Evolutionary conservation across 2,797 vertebrate species (phyloP).

Genomic region (Taenioides sp.): DNA sequence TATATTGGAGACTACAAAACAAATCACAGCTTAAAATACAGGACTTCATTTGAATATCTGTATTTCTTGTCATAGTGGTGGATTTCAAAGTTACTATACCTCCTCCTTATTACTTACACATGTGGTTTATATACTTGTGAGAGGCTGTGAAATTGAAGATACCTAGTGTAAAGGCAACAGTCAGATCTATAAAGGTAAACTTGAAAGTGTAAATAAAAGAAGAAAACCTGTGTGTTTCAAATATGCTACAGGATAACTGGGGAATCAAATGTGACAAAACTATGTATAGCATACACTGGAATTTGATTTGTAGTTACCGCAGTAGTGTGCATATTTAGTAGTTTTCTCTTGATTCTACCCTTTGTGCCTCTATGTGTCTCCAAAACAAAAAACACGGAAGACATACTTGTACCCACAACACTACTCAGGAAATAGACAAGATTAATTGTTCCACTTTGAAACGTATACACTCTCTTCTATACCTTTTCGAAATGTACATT

Average conservation of each 20-base stretch:
- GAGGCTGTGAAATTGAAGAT: background rate
- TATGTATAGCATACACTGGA: too few relatives aligned
- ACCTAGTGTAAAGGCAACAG: background rate
- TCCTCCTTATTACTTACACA: too few relatives aligned
- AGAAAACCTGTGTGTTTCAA: too few relatives aligned
- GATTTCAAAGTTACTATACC: too few relatives aligned
- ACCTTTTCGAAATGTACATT: background rate
- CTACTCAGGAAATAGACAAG: conserved; percentile 4
- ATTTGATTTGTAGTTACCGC: too few relatives aligned
- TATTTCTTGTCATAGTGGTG: background rate
- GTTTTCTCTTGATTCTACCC: too few relatives aligned
- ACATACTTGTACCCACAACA: background rate
- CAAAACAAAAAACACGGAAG: background rate
- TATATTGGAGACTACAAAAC: too few relatives aligned
- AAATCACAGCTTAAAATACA: too few relatives aligned
- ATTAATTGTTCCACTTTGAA: conserved; percentile 14
- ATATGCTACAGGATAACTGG: too few relatives aligned
- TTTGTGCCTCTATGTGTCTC: background rate
- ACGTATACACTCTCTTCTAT: background rate
- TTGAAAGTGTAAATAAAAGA: too few relatives aligned
- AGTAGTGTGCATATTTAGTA: too few relatives aligned
- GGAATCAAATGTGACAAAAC: too few relatives aligned
- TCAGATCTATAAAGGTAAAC: background rate
- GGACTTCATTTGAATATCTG: background rate
- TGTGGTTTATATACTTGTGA: background rate